These are phyloP conservation scores for Ceratitis capitata DNA, from an alignment of 1,140 invertebrate species.

Conservation along the genomic window DNA sequence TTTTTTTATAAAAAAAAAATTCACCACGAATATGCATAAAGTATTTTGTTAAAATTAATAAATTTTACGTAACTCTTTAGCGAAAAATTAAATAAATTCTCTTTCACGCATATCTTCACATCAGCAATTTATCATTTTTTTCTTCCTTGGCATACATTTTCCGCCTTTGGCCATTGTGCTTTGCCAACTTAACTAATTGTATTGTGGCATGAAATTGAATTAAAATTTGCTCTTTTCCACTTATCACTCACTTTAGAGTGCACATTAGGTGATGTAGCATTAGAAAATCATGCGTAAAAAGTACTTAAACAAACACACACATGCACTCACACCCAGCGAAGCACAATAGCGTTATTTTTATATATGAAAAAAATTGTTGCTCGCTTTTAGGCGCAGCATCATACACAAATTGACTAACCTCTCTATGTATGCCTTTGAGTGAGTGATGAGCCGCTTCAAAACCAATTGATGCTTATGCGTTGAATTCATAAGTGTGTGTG, in stretches of 20 bases:
- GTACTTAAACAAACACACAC: no score
- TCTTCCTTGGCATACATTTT: not conserved
- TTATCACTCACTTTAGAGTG: conserved; percentile 12
- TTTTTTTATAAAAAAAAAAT: no score
- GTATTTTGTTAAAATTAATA: not conserved
- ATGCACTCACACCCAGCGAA: not conserved
- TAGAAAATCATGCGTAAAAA: not conserved
- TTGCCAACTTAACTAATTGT: not conserved
- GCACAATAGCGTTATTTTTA: no score
- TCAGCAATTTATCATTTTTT: no score
- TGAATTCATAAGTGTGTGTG: not conserved
- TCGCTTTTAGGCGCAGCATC: not conserved
- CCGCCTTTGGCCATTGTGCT: not conserved
- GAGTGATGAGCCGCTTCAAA: not conserved
- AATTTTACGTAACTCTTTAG: no score
- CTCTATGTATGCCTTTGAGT: no score
- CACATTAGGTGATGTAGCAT: not conserved
- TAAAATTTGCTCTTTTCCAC: conserved; percentile 14
- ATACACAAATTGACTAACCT: no score
- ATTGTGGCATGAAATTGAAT: not conserved
- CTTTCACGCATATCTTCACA: no score
- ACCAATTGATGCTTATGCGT: not conserved
- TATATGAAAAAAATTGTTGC: not conserved
- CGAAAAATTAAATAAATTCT: no score
- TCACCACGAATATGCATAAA: not conserved